Conservation (phyloP, 2,888 invertebrate genomes). For the Bellardia pandia region DNA sequence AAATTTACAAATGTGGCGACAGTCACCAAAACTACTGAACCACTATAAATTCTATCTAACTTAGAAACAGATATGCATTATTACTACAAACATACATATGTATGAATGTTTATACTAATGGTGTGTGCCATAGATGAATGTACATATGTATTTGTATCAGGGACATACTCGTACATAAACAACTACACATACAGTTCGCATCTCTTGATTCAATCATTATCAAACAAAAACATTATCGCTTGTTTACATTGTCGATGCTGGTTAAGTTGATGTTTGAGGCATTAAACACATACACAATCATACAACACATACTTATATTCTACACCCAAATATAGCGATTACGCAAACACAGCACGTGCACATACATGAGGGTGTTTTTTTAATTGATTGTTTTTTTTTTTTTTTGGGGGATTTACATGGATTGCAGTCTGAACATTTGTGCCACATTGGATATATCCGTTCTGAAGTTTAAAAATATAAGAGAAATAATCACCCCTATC, state of each 20-base stretch:
- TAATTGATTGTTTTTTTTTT: too few relatives aligned
- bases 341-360: neutral
- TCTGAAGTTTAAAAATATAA: too few relatives aligned
- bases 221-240: constrained; percentile 41
- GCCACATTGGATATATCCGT: too few relatives aligned
- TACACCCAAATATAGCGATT: too few relatives aligned
- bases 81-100: neutral
- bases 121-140: neutral
- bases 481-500: too few relatives aligned
- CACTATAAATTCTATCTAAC: neutral
- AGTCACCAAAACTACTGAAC: too few relatives aligned
- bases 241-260: constrained; percentile 39
- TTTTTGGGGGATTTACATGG: too few relatives aligned
- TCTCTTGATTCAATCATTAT: constrained; percentile 33
- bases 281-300: neutral
- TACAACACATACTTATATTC: too few relatives aligned
- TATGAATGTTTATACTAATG: neutral
- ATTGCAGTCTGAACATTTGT: too few relatives aligned
- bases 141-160: constrained; percentile 1
- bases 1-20: too few relatives aligned
- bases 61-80: neutral
- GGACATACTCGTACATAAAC: constrained; percentile 13
- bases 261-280: constrained; percentile 16
- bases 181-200: neutral
- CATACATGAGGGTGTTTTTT: too few relatives aligned